Percentiles rank a stretch among this genome's conserved stretches.
These are phyloP conservation scores for Xestia c-nigrum DNA, from an alignment of 2,888 invertebrate species.

Conservation along the genomic window DNA sequence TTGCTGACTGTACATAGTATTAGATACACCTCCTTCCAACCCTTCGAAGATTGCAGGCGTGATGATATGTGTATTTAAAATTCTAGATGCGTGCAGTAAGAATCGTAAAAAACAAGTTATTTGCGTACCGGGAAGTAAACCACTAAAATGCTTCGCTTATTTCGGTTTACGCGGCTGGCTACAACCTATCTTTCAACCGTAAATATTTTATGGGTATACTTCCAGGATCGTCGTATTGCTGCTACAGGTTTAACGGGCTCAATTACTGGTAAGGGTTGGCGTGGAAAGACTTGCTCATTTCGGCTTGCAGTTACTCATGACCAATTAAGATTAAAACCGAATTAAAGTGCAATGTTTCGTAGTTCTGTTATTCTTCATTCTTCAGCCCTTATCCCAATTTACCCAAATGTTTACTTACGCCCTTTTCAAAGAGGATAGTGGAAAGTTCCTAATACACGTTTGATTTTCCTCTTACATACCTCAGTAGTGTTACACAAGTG, in stretches of 20 bases:
- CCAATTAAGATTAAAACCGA: background rate
- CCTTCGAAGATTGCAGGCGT: background rate
- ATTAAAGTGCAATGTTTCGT: background rate
- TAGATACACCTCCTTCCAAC: background rate
- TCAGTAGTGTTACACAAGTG: too few species aligned
- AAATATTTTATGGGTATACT: slow-evolving; percentile 67
- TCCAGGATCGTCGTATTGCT: slow-evolving; percentile 42
- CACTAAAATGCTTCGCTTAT: slow-evolving; percentile 65
- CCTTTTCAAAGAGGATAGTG: too few species aligned
- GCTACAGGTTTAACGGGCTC: slow-evolving; percentile 42
- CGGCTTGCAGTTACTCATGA: background rate
- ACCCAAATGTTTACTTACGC: too few species aligned
- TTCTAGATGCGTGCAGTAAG: slow-evolving; percentile 60
- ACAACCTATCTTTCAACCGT: slow-evolving; percentile 61
- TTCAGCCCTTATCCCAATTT: too few species aligned
- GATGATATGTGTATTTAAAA: slow-evolving; percentile 34
- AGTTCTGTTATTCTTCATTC: too few species aligned
- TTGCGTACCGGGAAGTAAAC: slow-evolving; percentile 65
- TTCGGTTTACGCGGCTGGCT: slow-evolving; percentile 55
- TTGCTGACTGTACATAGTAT: too few species aligned
- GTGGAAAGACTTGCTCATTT: background rate
- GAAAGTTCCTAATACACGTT: too few species aligned
- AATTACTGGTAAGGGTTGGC: slow-evolving; percentile 43
- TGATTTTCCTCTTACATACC: too few species aligned
- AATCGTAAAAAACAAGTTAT: slow-evolving; percentile 69